Evolutionary conservation across 2,113 vertebrate genomes (phyloP).

Genomic region (Neodon shergylaensis): DNA sequence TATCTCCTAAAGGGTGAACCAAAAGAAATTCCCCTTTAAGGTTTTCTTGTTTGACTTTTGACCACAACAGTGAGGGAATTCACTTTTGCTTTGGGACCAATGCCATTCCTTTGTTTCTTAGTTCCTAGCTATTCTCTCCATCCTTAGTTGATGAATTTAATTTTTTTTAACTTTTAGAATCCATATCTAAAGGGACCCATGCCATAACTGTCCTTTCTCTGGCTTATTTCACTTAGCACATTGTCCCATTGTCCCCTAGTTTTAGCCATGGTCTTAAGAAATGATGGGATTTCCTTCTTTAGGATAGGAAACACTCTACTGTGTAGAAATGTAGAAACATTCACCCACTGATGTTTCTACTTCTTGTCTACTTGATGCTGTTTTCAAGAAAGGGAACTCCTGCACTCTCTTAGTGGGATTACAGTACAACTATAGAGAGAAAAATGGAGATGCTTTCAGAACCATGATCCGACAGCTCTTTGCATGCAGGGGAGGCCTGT

Average conservation of each 20-base stretch:
- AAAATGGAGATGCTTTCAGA: background rate
- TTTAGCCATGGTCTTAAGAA: background rate
- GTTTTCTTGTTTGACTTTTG: background rate
- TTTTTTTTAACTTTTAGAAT: background rate
- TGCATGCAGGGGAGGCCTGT: background rate
- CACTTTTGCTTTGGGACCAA: background rate
- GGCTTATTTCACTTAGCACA: background rate
- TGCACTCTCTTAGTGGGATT: background rate
- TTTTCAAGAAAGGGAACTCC: background rate
- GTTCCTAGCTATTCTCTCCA: background rate
- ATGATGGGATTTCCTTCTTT: background rate
- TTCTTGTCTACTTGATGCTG: background rate
- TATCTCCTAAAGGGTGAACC: too few relatives aligned
- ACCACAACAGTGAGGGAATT: background rate
- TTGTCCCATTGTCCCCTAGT: background rate
- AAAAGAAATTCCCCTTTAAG: background rate
- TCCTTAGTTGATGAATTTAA: background rate
- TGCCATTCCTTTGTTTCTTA: too few relatives aligned
- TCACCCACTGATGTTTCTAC: too few relatives aligned
- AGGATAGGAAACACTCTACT: background rate
- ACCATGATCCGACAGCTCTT: background rate
- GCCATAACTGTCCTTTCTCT: background rate
- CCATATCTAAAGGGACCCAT: too few relatives aligned
- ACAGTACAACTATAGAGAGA: background rate
- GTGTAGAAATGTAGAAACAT: background rate